Conservation (phyloP, 2,888 invertebrate genomes). For the Chalcosyrphus nemorum region DNA sequence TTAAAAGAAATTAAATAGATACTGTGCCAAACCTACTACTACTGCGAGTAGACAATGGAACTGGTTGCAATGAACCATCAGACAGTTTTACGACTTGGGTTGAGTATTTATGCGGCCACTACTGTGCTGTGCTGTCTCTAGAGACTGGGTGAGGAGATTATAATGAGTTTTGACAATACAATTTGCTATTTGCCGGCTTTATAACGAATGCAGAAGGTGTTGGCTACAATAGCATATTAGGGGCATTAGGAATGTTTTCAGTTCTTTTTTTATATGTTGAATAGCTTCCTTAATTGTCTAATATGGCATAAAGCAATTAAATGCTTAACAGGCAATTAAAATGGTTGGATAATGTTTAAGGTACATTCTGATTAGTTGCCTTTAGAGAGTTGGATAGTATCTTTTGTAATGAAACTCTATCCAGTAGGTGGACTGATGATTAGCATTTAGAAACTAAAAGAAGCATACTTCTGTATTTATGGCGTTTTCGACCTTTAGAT, state of each 20-base stretch:
- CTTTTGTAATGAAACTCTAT: too few relatives aligned
- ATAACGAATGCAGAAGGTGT: slow-evolving; percentile 22
- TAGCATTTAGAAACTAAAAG: too few relatives aligned
- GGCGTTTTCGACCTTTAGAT: too few relatives aligned
- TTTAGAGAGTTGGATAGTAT: too few relatives aligned
- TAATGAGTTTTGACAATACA: slow-evolving; percentile 19
- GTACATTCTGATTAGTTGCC: not conserved
- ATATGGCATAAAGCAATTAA: not conserved
- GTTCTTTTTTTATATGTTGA: slow-evolving; percentile 17
- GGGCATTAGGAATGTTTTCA: not conserved
- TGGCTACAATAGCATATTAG: not conserved
- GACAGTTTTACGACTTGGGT: not conserved
- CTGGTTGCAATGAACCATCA: slow-evolving; percentile 19
- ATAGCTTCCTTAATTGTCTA: slow-evolving; percentile 23
- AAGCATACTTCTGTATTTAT: too few relatives aligned
- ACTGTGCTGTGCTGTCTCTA: slow-evolving; percentile 10
- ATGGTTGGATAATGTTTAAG: not conserved
- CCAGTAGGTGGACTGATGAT: too few relatives aligned
- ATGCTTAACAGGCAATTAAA: not conserved
- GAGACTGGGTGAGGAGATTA: not conserved
- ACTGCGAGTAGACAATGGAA: not conserved
- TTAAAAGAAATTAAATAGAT: slow-evolving; percentile 25
- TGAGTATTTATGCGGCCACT: slow-evolving; percentile 25
- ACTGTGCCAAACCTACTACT: slow-evolving; percentile 14
- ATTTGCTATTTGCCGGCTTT: slow-evolving; percentile 12